Conservation (phyloP, 2,888 invertebrate species). For the Atethmia centrago region DNA sequence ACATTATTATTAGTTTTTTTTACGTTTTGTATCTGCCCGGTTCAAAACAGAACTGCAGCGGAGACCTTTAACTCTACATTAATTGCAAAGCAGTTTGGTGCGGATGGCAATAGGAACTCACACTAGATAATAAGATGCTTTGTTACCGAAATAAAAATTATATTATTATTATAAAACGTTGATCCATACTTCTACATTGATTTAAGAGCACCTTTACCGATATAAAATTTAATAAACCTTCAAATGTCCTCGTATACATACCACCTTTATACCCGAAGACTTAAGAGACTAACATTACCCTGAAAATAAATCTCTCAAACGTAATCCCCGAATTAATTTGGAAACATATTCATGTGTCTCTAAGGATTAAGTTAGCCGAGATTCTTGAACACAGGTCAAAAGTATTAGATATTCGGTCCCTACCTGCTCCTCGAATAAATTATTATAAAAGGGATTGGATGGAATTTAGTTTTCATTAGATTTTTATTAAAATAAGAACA, state of each 20-base stretch:
- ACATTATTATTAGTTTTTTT: not conserved
- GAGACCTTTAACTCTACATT: not conserved
- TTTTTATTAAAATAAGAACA: constrained; percentile 18
- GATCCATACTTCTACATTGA: not conserved
- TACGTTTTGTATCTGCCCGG: not conserved
- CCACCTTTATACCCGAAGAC: constrained; percentile 29
- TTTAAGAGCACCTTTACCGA: not conserved
- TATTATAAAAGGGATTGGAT: constrained; percentile 43
- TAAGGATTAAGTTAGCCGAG: constrained; percentile 58
- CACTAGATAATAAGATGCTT: not conserved
- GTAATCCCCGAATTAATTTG: constrained; percentile 67
- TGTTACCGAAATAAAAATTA: not conserved
- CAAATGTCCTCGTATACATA: constrained; percentile 21
- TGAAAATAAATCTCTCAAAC: constrained; percentile 61
- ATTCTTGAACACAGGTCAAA: constrained; percentile 63
- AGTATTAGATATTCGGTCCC: constrained; percentile 51
- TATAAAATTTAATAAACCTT: constrained; percentile 21
- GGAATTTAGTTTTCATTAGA: constrained; percentile 41
- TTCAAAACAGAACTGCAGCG: not conserved
- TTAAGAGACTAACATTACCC: constrained; percentile 55
- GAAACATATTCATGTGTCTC: constrained; percentile 67
- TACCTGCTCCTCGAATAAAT: constrained; percentile 52
- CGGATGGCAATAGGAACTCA: not conserved
- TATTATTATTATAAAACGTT: not conserved
- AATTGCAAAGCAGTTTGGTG: not conserved